Conservation (phyloP, 2,113 vertebrate genomes). For the Gobiocypris rarus region DNA sequence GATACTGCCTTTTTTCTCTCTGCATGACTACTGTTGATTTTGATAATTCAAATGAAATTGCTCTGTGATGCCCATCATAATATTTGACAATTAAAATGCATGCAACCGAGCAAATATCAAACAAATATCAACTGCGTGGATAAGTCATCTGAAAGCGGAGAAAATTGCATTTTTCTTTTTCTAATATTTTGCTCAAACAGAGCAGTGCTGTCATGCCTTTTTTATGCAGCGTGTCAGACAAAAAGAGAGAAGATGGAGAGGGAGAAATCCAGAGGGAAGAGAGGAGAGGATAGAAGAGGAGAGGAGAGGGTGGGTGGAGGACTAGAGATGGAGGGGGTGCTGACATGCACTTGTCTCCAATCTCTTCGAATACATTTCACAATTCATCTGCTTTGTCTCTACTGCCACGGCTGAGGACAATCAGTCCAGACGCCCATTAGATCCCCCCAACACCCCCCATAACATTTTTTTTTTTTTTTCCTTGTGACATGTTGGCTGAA, state of each 20-base stretch:
- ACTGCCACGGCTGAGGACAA: slow-evolving; percentile 99
- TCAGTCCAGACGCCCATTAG: slow-evolving; percentile 99
- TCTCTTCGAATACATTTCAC: slow-evolving; percentile 99
- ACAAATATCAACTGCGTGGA: slow-evolving; percentile 57
- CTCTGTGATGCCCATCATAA: slow-evolving; percentile 69
- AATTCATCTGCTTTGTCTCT: slow-evolving; percentile 99
- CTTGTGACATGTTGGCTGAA: slow-evolving; percentile 96
- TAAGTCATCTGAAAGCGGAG: slow-evolving; percentile 69
- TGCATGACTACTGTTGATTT: slow-evolving; percentile 66
- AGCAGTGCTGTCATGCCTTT: slow-evolving; percentile 77
- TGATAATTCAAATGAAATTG: slow-evolving; percentile 63
- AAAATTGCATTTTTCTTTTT: slow-evolving; percentile 75
- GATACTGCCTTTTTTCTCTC: slow-evolving; percentile 26
- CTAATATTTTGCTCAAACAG: slow-evolving; percentile 78
- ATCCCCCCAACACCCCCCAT: slow-evolving; percentile 88
- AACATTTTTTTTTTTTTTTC: slow-evolving; percentile 77
- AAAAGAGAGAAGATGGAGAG: slow-evolving; percentile 68
- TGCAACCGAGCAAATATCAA: slow-evolving; percentile 59
- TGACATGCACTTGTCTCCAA: slow-evolving; percentile 97
- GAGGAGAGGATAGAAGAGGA: slow-evolving; percentile 54
- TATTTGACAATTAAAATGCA: slow-evolving; percentile 71
- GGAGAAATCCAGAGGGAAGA: slow-evolving; percentile 72
- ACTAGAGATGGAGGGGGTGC: slow-evolving; percentile 79
- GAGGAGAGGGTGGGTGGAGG: slow-evolving; percentile 52
- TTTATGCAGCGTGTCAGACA: slow-evolving; percentile 74